Base-by-base conservation (phyloP, 2,113 vertebrate genomes). In the Noturus placidus region DNA sequence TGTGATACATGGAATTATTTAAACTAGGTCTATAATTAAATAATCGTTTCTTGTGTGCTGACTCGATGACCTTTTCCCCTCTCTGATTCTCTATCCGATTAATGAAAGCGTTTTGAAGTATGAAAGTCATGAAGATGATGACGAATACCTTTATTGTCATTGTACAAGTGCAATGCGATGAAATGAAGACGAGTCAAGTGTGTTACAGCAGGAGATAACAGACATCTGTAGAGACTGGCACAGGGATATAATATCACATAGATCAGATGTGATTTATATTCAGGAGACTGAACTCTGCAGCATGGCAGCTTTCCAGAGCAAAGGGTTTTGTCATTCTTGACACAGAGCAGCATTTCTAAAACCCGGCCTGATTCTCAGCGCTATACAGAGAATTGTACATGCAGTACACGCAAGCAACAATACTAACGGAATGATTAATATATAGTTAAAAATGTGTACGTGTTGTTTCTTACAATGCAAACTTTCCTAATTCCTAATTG, bases 291-390 rank as follows among this genome's bases (percentile, higher is more conserved):
- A 76, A 46, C 72, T 76, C 69, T 38, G 69, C 69, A 35, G 33
- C 38, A 42, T 76, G 72, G 72, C 72, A 25, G 38, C 38, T 22
- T 76, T 76, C 38, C 72, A 76, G 72, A 76, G 11, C 2, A 20
- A 20, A 46, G 38, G 35, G 22, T 76, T 76, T 76, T 76, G 38
- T 76, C 72, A 76, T 76, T 76, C 72, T 42, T 46, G 72, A 76
- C 72, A 76, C 72, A 76, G 72, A 76, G 72, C 38, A 25, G 38
- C 72, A 25, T 46, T 42, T 76, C 20, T 5, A 13, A 76, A 76
- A 46, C 22, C 38, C 25, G 9, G 35, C 22, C 20, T 25, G 72
- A 4, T 42, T 25, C 72, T 46, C 69, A 25, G 72, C 1, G 20
- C 20, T 25, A 25, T 46, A 25, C 8, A 46, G 72, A 76, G 20